These are phyloP conservation scores for Andrena chrysosceles DNA, from an alignment of 2,888 invertebrate species.

Conservation along the genomic window DNA sequence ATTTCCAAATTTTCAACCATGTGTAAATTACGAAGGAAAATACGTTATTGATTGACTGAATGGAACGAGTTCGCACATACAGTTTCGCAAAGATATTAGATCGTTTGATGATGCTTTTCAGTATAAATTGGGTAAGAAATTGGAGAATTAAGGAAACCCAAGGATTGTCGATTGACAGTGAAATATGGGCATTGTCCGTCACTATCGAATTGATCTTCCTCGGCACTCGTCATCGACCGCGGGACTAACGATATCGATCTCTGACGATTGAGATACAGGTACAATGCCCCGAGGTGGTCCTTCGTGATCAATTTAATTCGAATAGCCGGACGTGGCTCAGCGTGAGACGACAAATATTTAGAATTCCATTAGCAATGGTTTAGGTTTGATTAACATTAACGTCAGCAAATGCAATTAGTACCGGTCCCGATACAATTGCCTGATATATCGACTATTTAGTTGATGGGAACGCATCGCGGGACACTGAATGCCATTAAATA, in stretches of 20 bases:
- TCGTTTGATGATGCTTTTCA: background rate
- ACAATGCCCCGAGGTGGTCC: constrained; percentile 62
- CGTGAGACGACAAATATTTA: constrained; percentile 69
- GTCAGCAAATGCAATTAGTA: constrained; percentile 57
- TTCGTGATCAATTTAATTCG: constrained; percentile 63
- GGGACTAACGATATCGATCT: constrained; percentile 61
- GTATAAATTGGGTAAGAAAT: background rate
- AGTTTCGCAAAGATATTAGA: too few species aligned
- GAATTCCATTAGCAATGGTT: constrained; percentile 58
- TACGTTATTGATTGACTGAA: too few species aligned
- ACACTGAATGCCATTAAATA: constrained; percentile 25
- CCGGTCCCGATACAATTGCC: constrained; percentile 30
- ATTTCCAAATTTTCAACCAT: too few species aligned
- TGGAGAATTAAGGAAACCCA: constrained; percentile 27
- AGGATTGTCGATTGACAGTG: constrained; percentile 37
- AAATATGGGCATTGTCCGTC: constrained; percentile 52
- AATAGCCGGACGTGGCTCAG: constrained; percentile 54
- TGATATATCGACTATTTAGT: constrained; percentile 37
- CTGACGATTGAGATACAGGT: constrained; percentile 57
- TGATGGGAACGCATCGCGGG: constrained; percentile 17
- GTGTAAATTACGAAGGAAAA: too few species aligned
- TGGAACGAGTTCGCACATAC: too few species aligned
- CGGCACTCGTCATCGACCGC: constrained; percentile 49
- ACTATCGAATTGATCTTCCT: constrained; percentile 47
- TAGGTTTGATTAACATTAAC: constrained; percentile 51